Evolutionary conservation across 2,113 vertebrate genomes (phyloP), one percentile per base, ranked within the genome.

Genomic region (Notarius lentiginosus): DNA sequence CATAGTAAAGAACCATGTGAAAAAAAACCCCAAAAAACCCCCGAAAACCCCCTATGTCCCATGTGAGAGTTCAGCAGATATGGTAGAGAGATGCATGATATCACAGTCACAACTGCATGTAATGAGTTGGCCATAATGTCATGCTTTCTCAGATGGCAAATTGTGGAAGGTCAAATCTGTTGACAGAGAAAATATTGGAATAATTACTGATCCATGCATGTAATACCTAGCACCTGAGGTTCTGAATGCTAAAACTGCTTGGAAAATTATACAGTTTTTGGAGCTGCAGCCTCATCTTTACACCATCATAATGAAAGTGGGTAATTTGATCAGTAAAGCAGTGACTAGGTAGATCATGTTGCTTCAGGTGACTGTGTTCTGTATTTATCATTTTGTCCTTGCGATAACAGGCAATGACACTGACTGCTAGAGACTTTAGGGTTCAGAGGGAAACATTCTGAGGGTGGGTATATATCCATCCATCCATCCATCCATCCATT

Each of bases 291-390:
- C 30, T 53, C 11, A 34, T 53, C 60, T 66, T 58, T n/a, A 70
- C 49, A 22, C 63, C 20, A 6, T 70, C n/a, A 27, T n/a, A 68
- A 68, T 24, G 8, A 30, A 86, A n/a, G 30, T 70, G 53, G 63
- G 76, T 80, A 56, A 86, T 86, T n/a, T 86, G 61, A 80, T 68
- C 56, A 60, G 55, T 18, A 75, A 27, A 86, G 22, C 84, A 80
- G 75, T 56, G 51, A 70, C 51, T 70, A 22, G 15, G 53, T 80
- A 27, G 84, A 68, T 68, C 30, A 53, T 77, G 55, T 79, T 79
- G 75, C 75, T 86, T 51, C 30, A 51, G 84, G 84, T 68, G n/a
- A 76, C 60, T 66, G 30, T 51, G 9, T 49, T 41, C 30, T 70
- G 41, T 30, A 41, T 86, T 86, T 51, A 86, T 56, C 60, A 86